A percentile compares a stretch with the other conserved stretches of the same genome.
phyloP scores from a whole-genome alignment of 2,797 vertebrate genomes.

The Lepilemur septentrionalis region DNA sequence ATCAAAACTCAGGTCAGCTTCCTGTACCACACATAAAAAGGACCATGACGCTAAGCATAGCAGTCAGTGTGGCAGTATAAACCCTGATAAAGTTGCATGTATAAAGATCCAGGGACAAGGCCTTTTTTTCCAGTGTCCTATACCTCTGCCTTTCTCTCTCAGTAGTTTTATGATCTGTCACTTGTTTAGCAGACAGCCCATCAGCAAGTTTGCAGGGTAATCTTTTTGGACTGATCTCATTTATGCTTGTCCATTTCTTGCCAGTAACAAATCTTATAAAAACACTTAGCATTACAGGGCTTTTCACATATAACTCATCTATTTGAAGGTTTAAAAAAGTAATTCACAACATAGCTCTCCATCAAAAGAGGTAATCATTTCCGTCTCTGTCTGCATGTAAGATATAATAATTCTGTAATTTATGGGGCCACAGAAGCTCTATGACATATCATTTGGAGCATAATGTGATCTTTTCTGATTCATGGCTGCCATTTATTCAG shows the following conservation, averaged over 20 bases:
- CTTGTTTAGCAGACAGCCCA: constrained; percentile 59
- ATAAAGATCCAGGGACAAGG: constrained; percentile 31
- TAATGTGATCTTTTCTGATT: constrained; percentile 74
- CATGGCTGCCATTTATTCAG: constrained; percentile 69
- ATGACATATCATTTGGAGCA: constrained; percentile 62
- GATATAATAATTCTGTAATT: constrained; percentile 76
- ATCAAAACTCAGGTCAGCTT: constrained; percentile 41
- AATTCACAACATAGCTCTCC: constrained; percentile 76
- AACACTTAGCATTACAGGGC: constrained; percentile 70
- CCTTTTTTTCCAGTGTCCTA: constrained; percentile 42
- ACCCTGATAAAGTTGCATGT: constrained; percentile 37
- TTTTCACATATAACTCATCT: constrained; percentile 75
- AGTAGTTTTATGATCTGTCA: constrained; percentile 71
- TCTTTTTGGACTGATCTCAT: constrained; percentile 74
- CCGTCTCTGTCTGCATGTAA: constrained; percentile 71
- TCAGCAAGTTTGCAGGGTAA: constrained; percentile 74
- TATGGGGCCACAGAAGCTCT: constrained; percentile 66
- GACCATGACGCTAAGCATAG: not conserved
- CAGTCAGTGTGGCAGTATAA: constrained; percentile 17
- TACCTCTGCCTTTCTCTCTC: constrained; percentile 55
- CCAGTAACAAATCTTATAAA: constrained; percentile 79
- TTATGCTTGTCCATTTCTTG: constrained; percentile 74
- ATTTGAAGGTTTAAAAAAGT: constrained; percentile 72
- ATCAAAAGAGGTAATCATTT: constrained; percentile 78
- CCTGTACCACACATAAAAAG: not conserved